Evolutionary conservation across 2,888 invertebrate genomes (phyloP).

Genomic region (Tenthredo scrophulariae): DNA sequence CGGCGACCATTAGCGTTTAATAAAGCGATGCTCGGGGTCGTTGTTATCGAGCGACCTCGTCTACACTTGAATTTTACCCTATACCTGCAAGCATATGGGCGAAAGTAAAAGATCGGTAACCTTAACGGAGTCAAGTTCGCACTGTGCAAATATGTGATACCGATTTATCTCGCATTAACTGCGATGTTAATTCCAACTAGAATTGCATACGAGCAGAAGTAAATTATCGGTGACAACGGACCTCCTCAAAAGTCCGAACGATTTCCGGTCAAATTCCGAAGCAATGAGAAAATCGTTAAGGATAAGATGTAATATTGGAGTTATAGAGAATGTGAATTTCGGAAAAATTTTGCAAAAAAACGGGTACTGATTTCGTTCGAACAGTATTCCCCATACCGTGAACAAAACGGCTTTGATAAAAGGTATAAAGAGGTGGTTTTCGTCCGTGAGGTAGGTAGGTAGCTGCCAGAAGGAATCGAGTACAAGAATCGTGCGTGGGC

Average conservation of each 20-base stretch:
- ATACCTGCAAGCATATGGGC: neutral
- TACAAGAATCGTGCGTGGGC: constrained; percentile 46
- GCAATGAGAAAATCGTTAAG: neutral
- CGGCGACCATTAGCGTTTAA: constrained; percentile 47
- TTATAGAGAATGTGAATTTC: neutral
- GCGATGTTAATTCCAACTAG: neutral
- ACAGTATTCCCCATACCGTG: neutral
- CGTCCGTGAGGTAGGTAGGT: neutral
- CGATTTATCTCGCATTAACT: neutral
- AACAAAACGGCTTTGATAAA: neutral
- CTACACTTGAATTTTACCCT: neutral
- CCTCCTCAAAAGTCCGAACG: neutral
- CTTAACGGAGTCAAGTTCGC: neutral
- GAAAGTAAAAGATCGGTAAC: neutral
- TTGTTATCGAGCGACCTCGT: constrained; percentile 24
- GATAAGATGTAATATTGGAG: too few relatives aligned
- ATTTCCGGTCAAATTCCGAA: neutral
- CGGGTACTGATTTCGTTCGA: neutral
- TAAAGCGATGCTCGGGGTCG: constrained; percentile 42
- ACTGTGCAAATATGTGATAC: neutral
- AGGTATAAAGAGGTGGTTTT: neutral
- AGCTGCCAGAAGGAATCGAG: neutral
- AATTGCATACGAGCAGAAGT: neutral
- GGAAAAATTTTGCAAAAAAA: too few relatives aligned
- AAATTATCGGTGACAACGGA: neutral